phyloP scores from a whole-genome alignment of 2,113 vertebrate species.

The Cyphomyrus plagiostoma region DNA sequence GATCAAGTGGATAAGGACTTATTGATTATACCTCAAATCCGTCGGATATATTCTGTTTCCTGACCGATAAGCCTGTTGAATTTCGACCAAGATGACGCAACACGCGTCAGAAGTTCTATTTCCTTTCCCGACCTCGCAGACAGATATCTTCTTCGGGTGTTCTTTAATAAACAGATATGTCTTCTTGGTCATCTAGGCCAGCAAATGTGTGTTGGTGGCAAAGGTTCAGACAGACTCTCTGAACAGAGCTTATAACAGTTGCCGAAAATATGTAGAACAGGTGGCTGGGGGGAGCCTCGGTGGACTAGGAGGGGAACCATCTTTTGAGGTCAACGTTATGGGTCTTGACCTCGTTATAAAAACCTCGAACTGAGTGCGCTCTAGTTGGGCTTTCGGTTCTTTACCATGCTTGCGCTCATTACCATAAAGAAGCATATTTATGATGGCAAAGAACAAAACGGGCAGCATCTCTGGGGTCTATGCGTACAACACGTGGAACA shows the following conservation, averaged over 20 bases:
- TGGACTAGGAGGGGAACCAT: not conserved
- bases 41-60: not conserved
- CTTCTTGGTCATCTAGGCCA: not conserved
- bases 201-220: not conserved
- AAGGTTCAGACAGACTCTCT: conserved; percentile 3
- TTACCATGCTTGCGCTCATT: not conserved
- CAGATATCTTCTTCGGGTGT: not conserved
- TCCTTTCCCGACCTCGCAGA: not conserved
- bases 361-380: not conserved
- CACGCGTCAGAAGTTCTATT: not conserved
- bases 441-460: not conserved
- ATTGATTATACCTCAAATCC: not conserved
- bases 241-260: conserved; percentile 2
- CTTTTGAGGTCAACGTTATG: not conserved
- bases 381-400: not conserved
- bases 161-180: conserved; percentile 6
- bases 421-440: not conserved
- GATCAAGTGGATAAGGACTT: not conserved
- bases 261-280: conserved; percentile 14
- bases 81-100: not conserved
- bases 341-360: conserved; percentile 16
- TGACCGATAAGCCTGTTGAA: not conserved
- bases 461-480: not conserved
- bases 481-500: not conserved
- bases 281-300: not conserved